Evolutionary conservation across 1,140 invertebrate species (phyloP).

Genomic region (Panagrolaimus sp.): DNA sequence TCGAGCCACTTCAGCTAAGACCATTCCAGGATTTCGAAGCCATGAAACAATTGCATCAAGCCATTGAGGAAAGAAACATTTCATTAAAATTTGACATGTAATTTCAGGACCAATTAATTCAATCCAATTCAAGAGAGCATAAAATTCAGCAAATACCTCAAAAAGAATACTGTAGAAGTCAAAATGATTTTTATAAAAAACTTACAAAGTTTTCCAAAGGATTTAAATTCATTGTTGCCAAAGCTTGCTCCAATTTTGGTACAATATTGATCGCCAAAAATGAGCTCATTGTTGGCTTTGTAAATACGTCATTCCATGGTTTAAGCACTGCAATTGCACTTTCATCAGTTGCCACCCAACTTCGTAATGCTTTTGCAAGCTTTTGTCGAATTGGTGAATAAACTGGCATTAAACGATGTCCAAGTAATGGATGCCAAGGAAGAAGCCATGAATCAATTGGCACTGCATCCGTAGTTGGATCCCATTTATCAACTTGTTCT

Average conservation of each 20-base stretch:
- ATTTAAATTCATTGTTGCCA: constrained; percentile 32
- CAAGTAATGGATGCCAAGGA: constrained; percentile 81
- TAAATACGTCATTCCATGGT: constrained; percentile 83
- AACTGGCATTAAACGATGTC: constrained; percentile 71
- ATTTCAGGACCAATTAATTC: constrained; percentile 39
- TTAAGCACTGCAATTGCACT: constrained; percentile 84
- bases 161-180: too few species aligned
- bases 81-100: constrained; percentile 45
- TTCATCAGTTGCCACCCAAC: constrained; percentile 68
- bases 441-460: constrained; percentile 93
- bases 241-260: constrained; percentile 44
- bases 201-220: constrained; percentile 14
- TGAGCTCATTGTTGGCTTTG: constrained; percentile 53
- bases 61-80: constrained; percentile 51
- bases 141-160: constrained; percentile 29
- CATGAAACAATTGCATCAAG: constrained; percentile 37
- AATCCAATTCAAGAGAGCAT: constrained; percentile 39
- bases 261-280: constrained; percentile 53
- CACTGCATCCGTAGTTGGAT: constrained; percentile 83
- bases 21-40: constrained; percentile 32
- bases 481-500: constrained; percentile 68
- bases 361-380: constrained; percentile 75
- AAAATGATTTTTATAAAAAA: too few species aligned
- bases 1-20: constrained; percentile 31
- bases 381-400: constrained; percentile 90